These are phyloP conservation scores for Ataeniobius toweri DNA, from an alignment of 2,797 vertebrate species.

Conservation along the genomic window DNA sequence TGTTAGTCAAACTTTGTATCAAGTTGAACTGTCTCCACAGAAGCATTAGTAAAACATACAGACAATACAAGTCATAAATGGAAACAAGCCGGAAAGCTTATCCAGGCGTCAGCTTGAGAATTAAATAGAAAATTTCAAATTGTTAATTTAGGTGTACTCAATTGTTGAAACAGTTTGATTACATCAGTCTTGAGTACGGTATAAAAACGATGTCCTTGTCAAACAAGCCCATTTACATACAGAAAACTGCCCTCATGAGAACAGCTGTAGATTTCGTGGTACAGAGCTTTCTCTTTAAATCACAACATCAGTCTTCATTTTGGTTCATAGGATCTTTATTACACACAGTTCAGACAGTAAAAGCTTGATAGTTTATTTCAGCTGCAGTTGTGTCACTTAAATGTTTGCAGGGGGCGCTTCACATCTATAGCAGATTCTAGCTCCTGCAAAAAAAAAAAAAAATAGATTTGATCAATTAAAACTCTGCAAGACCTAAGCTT, in stretches of 20 bases:
- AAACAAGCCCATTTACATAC: background rate
- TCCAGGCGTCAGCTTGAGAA: background rate
- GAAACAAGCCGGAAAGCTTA: background rate
- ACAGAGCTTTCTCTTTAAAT: background rate
- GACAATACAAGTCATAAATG: background rate
- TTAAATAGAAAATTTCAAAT: background rate
- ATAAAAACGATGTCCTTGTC: too few species aligned
- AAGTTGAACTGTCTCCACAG: background rate
- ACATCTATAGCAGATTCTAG: constrained; percentile 59
- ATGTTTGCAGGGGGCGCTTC: constrained; percentile 19
- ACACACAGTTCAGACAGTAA: background rate
- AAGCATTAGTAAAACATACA: background rate
- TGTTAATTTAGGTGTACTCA: background rate
- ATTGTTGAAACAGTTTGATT: too few species aligned
- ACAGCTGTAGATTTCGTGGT: background rate
- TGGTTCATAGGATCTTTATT: background rate
- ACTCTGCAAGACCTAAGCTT: background rate
- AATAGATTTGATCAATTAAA: background rate
- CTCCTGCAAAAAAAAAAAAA: constrained; percentile 47
- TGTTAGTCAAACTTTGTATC: background rate
- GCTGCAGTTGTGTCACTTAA: constrained; percentile 15
- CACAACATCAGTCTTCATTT: background rate
- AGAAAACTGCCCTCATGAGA: background rate
- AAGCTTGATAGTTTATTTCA: constrained; percentile 6
- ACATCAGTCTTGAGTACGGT: too few species aligned